These are phyloP conservation scores for Hylomyscus alleni DNA, from an alignment of 2,797 vertebrate species.

Conservation along the genomic window DNA sequence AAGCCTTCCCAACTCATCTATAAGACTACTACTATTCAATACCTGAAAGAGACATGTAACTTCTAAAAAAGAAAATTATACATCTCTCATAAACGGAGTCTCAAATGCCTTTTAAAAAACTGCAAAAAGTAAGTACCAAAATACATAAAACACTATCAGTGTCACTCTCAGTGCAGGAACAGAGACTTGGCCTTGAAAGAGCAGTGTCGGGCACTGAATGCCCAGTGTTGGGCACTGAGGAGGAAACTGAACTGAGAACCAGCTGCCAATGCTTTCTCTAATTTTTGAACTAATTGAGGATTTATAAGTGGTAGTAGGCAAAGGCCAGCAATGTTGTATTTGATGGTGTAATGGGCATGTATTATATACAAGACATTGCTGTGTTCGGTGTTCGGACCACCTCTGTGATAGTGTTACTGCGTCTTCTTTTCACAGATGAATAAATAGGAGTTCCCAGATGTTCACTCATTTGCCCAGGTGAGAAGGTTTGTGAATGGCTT, in stretches of 20 bases:
- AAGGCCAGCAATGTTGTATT: not conserved
- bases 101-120: not conserved
- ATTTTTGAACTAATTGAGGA: conserved; percentile 1
- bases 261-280: not conserved
- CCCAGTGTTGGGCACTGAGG: not conserved
- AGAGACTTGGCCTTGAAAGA: not conserved
- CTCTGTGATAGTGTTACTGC: not conserved
- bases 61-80: not conserved
- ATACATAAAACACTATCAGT: not conserved
- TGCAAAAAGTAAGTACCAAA: not conserved
- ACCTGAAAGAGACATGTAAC: not conserved
- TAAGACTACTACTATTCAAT: not conserved
- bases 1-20: not conserved
- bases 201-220: not conserved
- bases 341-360: not conserved
- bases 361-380: not conserved
- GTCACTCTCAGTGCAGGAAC: not conserved
- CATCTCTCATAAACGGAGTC: not conserved
- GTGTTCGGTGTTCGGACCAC: not conserved
- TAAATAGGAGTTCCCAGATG: conserved; percentile 1
- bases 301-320: not conserved
- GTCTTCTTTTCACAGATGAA: conserved; percentile 28
- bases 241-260: not conserved
- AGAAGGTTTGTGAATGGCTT: not conserved
- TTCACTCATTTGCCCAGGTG: conserved; percentile 22